These are phyloP conservation scores for Brevipalpus yothersi DNA, from an alignment of 1,140 invertebrate genomes.

Conservation along the genomic window DNA sequence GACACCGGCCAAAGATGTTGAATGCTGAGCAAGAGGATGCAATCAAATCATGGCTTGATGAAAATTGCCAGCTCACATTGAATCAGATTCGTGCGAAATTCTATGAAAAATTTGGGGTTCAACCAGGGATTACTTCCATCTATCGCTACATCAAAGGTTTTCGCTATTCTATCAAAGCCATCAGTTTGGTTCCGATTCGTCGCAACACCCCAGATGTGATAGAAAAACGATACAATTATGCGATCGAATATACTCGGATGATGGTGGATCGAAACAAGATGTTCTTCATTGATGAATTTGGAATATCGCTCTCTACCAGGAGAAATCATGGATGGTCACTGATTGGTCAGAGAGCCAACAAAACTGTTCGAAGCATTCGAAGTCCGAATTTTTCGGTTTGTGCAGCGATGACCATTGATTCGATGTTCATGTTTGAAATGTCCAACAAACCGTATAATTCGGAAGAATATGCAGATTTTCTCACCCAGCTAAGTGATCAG, in stretches of 20 bases:
- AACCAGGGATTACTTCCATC: background rate
- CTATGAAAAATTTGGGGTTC: background rate
- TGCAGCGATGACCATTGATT: background rate
- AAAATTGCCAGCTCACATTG: background rate
- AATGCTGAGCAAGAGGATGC: background rate
- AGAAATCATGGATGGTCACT: background rate
- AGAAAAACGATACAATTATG: background rate
- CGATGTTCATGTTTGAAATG: background rate
- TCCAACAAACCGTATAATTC: background rate
- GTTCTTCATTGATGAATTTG: background rate
- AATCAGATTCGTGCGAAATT: background rate
- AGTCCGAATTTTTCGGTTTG: background rate
- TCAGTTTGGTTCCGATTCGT: background rate
- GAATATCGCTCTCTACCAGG: background rate
- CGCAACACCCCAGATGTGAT: background rate
- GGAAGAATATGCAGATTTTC: too few species aligned
- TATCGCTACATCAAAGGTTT: background rate
- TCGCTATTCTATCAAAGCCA: background rate
- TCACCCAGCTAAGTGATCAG: background rate
- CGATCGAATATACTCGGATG: background rate
- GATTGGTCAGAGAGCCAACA: background rate
- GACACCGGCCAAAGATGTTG: background rate
- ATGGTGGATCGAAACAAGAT: background rate
- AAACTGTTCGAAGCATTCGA: background rate
- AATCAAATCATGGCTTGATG: background rate